These are phyloP conservation scores for Cremastinae sp. DNA, from an alignment of 2,888 invertebrate genomes.

Conservation along the genomic window DNA sequence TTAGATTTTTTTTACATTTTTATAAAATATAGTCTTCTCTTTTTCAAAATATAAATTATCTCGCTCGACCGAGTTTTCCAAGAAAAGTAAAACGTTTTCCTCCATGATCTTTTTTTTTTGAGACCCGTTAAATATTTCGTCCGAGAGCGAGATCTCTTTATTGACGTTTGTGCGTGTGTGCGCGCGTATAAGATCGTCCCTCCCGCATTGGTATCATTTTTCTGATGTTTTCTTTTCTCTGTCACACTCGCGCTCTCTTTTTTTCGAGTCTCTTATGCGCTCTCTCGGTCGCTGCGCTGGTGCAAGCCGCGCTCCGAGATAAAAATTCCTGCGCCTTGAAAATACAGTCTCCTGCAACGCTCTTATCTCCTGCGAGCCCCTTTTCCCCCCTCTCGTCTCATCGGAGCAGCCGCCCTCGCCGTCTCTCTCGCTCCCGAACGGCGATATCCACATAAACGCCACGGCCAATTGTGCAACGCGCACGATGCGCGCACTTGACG, in stretches of 20 bases:
- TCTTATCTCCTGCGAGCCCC: constrained; percentile 60
- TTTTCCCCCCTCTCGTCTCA: background rate
- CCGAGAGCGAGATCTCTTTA: background rate
- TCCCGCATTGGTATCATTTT: constrained; percentile 56
- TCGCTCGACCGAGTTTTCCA: constrained; percentile 3
- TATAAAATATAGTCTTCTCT: constrained; percentile 1
- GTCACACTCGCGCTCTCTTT: no score
- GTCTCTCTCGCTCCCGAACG: constrained; percentile 11
- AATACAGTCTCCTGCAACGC: constrained; percentile 65
- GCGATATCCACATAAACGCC: constrained; percentile 62
- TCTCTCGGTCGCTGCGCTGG: constrained; percentile 11
- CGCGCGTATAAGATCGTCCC: constrained; percentile 34
- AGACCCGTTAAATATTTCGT: constrained; percentile 25
- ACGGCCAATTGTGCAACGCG: constrained; percentile 59
- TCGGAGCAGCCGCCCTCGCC: background rate
- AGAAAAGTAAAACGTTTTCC: constrained; percentile 9
- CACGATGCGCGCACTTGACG: constrained; percentile 69
- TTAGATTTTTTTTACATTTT: no score
- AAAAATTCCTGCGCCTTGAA: constrained; percentile 68
- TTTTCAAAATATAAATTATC: background rate
- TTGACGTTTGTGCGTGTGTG: constrained; percentile 7
- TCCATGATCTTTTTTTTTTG: background rate
- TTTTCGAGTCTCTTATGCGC: background rate
- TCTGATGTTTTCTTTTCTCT: constrained; percentile 31
- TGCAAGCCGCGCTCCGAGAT: constrained; percentile 55